Base-by-base conservation (phyloP, 2,888 invertebrate species). In the Pachymerium ferrugineum region DNA sequence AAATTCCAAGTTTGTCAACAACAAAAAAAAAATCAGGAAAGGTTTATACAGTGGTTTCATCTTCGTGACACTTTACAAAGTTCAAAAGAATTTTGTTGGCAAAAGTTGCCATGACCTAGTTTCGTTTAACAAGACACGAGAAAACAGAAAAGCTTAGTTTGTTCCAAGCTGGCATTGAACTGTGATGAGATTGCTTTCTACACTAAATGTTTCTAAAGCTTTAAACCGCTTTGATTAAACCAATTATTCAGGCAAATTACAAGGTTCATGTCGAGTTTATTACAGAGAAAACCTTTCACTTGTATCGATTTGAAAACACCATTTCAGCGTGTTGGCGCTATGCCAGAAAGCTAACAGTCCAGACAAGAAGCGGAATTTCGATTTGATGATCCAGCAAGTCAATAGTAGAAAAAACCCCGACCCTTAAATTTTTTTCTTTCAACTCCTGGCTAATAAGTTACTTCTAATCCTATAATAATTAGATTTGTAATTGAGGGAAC, bases 181-280 rank as follows among this genome's bases (percentile, higher is more conserved):
- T 28, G 4, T 62, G 10, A 62, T 62, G 14, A 25, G 62, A 10
- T 10, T n/a, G n/a, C n/a, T 25, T 28, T 25, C 62, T 62, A 62
- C 28, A 28, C 28, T 25, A 28, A 62, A 28, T n/a, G 62, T 25
- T 62, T 25, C n/a, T n/a, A n/a, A n/a, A n/a, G n/a, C n/a, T n/a
- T n/a, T n/a, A n/a, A n/a, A n/a, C n/a, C n/a, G n/a, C n/a, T 25
- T 28, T 28, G 28, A 62, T 62, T 25, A 62, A 22, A 22, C 10
- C 22, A 54, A 22, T 25, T 25, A 62, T 25, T 62, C 62, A 62
- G 62, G 28, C 12, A 62, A 62, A 62, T 62, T 62, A 28, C 62
- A 62, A 62, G 62, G 62, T 62, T 62, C 62, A 25, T 25, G 62
- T 62, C 25, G 62, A 62, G 62, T 62, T 62, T 25, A 62, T 28